Percentiles rank a stretch among this genome's conserved stretches.
Conservation (phyloP, 2,888 invertebrate genomes). For the Sesia apiformis region DNA sequence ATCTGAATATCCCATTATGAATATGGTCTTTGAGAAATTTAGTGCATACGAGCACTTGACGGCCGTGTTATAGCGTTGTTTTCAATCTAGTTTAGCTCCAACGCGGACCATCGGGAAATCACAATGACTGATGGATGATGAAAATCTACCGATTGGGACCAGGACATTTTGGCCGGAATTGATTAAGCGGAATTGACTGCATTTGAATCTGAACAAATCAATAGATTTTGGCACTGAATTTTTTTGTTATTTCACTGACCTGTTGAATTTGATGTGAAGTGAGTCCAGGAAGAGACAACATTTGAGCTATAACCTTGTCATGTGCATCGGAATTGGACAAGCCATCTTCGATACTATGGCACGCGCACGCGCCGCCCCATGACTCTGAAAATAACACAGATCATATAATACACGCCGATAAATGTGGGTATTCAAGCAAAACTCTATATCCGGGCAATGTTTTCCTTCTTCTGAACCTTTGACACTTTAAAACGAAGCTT, state of each 20-base stretch:
- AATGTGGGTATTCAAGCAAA: neutral
- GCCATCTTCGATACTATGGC: conserved; percentile 21
- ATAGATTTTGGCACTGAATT: no score
- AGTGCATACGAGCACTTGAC: no score
- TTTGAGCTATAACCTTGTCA: conserved; percentile 85
- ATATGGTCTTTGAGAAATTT: no score
- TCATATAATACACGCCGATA: neutral
- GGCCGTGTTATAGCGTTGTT: no score
- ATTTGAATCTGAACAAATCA: no score
- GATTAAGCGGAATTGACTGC: no score
- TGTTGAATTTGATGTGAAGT: conserved; percentile 81
- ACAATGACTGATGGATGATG: no score
- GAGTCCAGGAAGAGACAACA: conserved; percentile 86
- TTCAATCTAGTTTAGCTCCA: no score
- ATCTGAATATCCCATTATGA: no score
- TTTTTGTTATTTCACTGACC: conserved; percentile 28
- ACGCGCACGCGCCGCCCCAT: conserved; percentile 39
- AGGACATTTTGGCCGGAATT: no score
- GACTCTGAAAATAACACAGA: conserved; percentile 21
- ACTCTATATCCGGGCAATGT: neutral
- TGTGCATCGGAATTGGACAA: conserved; percentile 9
- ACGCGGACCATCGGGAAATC: no score
- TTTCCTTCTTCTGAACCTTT: neutral
- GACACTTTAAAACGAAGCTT: neutral
- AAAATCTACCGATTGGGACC: no score